Evolutionary conservation across 2,113 vertebrate species (phyloP).

Genomic region (Dolichallabes microphthalmus): DNA sequence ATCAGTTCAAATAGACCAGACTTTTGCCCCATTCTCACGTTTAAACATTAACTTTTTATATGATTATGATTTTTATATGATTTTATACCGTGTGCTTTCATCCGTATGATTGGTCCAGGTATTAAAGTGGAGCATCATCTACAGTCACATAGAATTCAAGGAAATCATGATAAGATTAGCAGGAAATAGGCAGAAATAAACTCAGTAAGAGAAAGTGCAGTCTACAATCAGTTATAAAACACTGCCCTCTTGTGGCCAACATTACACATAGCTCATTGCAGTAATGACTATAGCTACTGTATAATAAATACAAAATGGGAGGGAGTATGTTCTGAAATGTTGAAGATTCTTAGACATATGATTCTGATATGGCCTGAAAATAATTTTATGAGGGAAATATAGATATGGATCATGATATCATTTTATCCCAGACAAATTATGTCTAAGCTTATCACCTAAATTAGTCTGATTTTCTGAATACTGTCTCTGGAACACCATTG

Average conservation of each 20-base stretch:
- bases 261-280: slow-evolving; percentile 35
- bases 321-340: background rate
- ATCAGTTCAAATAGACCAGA: background rate
- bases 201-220: too few relatives aligned
- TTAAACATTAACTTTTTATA: background rate
- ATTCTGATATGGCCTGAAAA: background rate
- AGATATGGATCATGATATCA: background rate
- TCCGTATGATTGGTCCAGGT: background rate
- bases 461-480: background rate
- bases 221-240: slow-evolving; percentile 41
- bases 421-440: background rate
- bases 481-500: background rate
- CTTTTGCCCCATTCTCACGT: background rate
- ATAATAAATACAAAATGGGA: background rate
- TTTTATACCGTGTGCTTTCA: background rate
- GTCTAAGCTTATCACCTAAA: too few relatives aligned
- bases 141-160: background rate
- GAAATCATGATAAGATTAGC: background rate
- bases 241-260: slow-evolving; percentile 62
- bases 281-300: background rate
- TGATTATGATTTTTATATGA: too few relatives aligned
- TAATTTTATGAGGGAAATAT: background rate
- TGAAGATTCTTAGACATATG: background rate
- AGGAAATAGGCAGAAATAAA: background rate
- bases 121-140: background rate